These are phyloP conservation scores for Netelia fuscicornis DNA, from an alignment of 2,888 invertebrate species.

Conservation along the genomic window DNA sequence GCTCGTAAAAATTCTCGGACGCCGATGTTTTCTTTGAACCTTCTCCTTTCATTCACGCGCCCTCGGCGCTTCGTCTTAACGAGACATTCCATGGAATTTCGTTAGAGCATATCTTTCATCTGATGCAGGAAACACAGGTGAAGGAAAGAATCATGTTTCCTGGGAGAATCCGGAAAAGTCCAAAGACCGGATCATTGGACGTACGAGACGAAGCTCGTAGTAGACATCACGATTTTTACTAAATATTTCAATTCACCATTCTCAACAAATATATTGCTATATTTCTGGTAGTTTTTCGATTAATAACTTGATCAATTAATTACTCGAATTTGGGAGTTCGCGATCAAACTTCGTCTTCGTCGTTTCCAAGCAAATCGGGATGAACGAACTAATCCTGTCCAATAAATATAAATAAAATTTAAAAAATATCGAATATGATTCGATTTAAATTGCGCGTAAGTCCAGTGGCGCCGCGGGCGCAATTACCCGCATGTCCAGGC, in stretches of 20 bases:
- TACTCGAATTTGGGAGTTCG: too few relatives aligned
- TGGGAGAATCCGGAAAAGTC: slow-evolving; percentile 45
- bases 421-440: too few relatives aligned
- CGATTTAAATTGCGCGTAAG: background rate
- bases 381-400: too few relatives aligned
- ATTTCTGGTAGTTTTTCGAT: too few relatives aligned
- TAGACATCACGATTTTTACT: too few relatives aligned
- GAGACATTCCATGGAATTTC: slow-evolving; percentile 41
- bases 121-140: background rate
- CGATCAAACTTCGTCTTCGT: too few relatives aligned
- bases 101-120: slow-evolving; percentile 46
- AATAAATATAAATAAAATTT: too few relatives aligned
- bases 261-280: too few relatives aligned
- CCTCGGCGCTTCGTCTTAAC: slow-evolving; percentile 20
- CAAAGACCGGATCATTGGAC: background rate
- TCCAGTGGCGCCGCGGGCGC: slow-evolving; percentile 46
- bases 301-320: too few relatives aligned
- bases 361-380: too few relatives aligned
- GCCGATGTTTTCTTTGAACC: slow-evolving; percentile 49
- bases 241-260: too few relatives aligned
- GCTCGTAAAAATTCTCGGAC: slow-evolving; percentile 48
- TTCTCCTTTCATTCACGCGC: slow-evolving; percentile 40
- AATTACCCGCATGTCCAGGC: slow-evolving; percentile 40
- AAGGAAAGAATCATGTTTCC: slow-evolving; percentile 48
- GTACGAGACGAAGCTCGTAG: background rate